A percentile compares a stretch with the other conserved stretches of the same genome.
Conservation (phyloP, 1,140 invertebrate genomes). For the Camponotus vicinus region DNA sequence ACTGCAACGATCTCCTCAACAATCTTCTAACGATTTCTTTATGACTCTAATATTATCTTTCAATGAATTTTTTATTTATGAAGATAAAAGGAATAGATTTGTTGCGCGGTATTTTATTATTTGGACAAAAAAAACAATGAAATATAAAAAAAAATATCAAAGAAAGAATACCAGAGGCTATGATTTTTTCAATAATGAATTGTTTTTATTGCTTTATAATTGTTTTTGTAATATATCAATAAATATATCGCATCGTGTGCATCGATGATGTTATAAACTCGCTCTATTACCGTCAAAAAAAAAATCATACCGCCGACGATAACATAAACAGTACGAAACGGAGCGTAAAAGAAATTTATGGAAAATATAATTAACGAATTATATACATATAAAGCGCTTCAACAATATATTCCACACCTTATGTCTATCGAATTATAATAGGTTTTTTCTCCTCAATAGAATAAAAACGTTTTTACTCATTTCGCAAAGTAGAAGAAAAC, state of each 20-base stretch:
- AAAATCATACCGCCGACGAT: conserved; percentile 8
- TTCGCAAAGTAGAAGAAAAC: conserved; percentile 20
- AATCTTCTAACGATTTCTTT: neutral
- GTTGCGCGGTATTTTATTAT: neutral
- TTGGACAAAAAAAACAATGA: neutral
- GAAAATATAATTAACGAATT: conserved; percentile 79
- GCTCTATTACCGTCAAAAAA: neutral
- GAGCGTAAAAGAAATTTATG: conserved; percentile 71
- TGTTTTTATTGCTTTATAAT: conserved; percentile 11
- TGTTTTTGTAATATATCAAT: conserved; percentile 20
- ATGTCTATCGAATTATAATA: conserved; percentile 2
- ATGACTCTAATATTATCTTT: neutral
- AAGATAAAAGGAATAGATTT: neutral
- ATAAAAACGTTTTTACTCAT: conserved; percentile 12
- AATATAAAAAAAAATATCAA: neutral
- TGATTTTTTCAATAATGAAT: neutral
- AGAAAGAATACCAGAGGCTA: conserved; percentile 2
- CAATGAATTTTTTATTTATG: neutral
- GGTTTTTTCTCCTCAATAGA: conserved; percentile 37
- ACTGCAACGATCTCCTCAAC: conserved; percentile 16
- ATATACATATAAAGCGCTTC: conserved; percentile 60
- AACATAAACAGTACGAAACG: conserved; percentile 22
- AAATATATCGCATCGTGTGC: neutral
- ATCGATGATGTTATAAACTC: conserved; percentile 19
- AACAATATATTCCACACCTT: conserved; percentile 22